These are phyloP conservation scores for Dendrolimus houi DNA, from an alignment of 2,888 invertebrate genomes.

Conservation along the genomic window DNA sequence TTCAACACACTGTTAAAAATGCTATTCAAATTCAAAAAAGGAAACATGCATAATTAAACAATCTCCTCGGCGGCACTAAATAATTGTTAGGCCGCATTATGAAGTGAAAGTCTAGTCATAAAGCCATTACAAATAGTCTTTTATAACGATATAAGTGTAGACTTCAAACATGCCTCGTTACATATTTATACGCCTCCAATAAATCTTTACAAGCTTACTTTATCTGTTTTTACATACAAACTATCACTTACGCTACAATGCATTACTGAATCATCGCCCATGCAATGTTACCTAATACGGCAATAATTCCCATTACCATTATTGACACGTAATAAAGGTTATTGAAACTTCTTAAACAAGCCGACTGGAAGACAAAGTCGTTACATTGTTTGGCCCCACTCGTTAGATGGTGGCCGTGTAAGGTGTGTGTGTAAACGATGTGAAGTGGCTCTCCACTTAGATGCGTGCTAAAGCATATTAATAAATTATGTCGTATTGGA, in stretches of 20 bases:
- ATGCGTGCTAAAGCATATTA: constrained; percentile 34
- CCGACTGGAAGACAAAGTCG: constrained; percentile 47
- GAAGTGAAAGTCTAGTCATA: neutral
- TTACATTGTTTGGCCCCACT: constrained; percentile 44
- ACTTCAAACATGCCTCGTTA: neutral
- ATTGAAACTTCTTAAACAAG: constrained; percentile 29
- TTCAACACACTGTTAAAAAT: neutral
- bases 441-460: constrained; percentile 53
- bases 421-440: constrained; percentile 42
- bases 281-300: constrained; percentile 30
- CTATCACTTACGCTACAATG: constrained; percentile 1
- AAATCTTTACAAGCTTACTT: constrained; percentile 12
- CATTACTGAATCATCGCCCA: constrained; percentile 20
- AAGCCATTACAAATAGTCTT: neutral
- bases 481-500: constrained; percentile 50
- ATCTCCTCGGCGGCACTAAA: neutral
- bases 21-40: neutral
- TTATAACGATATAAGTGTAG: neutral
- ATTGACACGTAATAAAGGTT: constrained; percentile 55
- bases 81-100: neutral
- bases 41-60: neutral
- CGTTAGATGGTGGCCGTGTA: constrained; percentile 16
- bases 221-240: constrained; percentile 10
- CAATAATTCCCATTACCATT: constrained; percentile 45
- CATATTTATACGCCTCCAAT: constrained; percentile 4